A percentile compares a stretch with the other conserved stretches of the same genome.
phyloP scores from a whole-genome alignment of 1,140 invertebrate species.

The Nylanderia fulva region DNA sequence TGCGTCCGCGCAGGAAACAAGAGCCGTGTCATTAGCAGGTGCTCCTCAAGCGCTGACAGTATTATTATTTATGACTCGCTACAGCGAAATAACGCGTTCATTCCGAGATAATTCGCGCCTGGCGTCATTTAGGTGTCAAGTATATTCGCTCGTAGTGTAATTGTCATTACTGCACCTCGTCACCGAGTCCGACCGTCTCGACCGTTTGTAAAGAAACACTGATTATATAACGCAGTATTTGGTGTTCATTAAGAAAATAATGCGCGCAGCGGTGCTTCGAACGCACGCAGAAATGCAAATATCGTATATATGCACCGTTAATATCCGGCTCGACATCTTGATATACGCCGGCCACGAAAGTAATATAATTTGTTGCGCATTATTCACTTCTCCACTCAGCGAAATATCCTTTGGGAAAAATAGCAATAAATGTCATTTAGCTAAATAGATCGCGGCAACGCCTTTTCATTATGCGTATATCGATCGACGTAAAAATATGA shows the following conservation, averaged over 20 bases:
- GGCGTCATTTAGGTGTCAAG: slow-evolving; percentile 49
- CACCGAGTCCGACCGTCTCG: slow-evolving; percentile 17
- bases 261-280: slow-evolving; percentile 5
- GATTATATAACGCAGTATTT: slow-evolving; percentile 18
- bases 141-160: slow-evolving; percentile 47
- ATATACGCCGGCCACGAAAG: not conserved
- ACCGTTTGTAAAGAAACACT: slow-evolving; percentile 36
- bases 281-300: not conserved
- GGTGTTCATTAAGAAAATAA: slow-evolving; percentile 56
- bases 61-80: slow-evolving; percentile 49
- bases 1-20: not conserved
- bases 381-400: not conserved
- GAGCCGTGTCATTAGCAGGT: slow-evolving; percentile 42
- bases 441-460: not conserved
- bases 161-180: slow-evolving; percentile 35
- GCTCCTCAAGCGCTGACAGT: slow-evolving; percentile 31
- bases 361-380: not conserved
- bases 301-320: slow-evolving; percentile 12
- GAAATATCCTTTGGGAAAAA: not conserved
- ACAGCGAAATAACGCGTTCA: slow-evolving; percentile 32
- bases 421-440: not conserved
- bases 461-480: not conserved
- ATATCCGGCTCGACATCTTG: not conserved
- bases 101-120: slow-evolving; percentile 44
- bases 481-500: not conserved